Base-by-base conservation (phyloP, 2,113 vertebrate genomes). In the Nematolebias whitei region DNA sequence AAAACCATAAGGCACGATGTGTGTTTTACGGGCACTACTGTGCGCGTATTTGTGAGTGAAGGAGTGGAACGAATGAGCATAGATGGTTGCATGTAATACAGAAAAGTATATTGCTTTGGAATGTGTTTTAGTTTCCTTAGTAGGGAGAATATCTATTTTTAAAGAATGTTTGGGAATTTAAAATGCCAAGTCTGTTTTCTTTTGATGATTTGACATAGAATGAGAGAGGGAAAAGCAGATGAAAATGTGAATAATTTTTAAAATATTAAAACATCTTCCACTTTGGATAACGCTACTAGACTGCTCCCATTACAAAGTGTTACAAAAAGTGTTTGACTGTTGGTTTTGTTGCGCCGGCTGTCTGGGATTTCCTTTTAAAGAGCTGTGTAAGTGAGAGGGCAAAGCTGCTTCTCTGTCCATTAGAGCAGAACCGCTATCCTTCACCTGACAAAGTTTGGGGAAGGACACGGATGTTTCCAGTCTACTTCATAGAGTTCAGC, bases 391-490 rank as follows among this genome's bases (percentile, higher is more conserved):
- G 74, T 77, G 76, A 51, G 71, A 73, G 78, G 80, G 79, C 77
- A 76, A 66, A 77, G 79, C 77, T 44, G 64, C 73, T 73, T 74
- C 69, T 80, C 77, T 83, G 83, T 76, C 83, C 78, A 83, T 77
- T 86, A 75, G 85, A 87, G 87, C 79, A 82, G 84, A 90, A 77
- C 78, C 54, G 70, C 84, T 84, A 89, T 89, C 91, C 84, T 91
- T 89, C 80, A 89, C 85, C 86, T 86, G 84, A 86, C 85, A 85
- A 88, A 90, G 89, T 91, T 89, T 86, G 79, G 82, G 86, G 71
- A 89, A 91, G 90, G 90, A 91, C 89, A 81, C 79, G 55, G 74
- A 81, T 79, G 86, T 86, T 87, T 89, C 80, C 83, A 90, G 84
- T 89, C 80, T 82, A 89, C 81, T 91, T 91, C 87, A 80, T 81